phyloP scores from a whole-genome alignment of 2,888 invertebrate genomes.

The Hanleya hanleyi region DNA sequence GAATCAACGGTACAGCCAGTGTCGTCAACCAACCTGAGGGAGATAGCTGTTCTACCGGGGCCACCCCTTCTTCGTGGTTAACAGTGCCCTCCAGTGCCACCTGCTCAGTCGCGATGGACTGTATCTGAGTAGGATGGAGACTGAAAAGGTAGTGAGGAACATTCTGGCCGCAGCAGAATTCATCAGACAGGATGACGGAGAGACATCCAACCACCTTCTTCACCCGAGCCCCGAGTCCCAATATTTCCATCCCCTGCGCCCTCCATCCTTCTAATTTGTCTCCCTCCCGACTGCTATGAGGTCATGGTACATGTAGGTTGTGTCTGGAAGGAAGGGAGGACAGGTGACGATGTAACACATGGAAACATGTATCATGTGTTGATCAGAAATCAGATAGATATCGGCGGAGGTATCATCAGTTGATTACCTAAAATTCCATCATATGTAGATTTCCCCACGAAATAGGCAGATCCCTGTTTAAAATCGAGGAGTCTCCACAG shows the following conservation, averaged over 20 bases:
- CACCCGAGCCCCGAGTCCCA: background rate
- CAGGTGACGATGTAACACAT: background rate
- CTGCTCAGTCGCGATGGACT: background rate
- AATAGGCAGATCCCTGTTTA: too few relatives aligned
- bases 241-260: background rate
- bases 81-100: background rate
- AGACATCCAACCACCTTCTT: background rate
- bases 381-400: too few relatives aligned
- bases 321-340: background rate
- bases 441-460: too few relatives aligned
- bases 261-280: background rate
- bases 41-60: background rate
- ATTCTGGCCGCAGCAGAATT: background rate
- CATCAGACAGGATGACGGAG: background rate
- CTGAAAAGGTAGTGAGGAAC: too few relatives aligned
- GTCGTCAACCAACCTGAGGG: background rate
- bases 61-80: background rate
- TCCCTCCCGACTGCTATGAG: background rate
- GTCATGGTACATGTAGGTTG: background rate
- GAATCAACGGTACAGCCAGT: background rate
- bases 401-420: too few relatives aligned
- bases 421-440: too few relatives aligned
- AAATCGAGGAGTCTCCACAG: too few relatives aligned
- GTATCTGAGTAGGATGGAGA: too few relatives aligned
- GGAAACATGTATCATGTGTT: slow-evolving; percentile 8